Evolutionary conservation across 2,888 invertebrate species (phyloP).

Genomic region (Ariolimax columbianus): DNA sequence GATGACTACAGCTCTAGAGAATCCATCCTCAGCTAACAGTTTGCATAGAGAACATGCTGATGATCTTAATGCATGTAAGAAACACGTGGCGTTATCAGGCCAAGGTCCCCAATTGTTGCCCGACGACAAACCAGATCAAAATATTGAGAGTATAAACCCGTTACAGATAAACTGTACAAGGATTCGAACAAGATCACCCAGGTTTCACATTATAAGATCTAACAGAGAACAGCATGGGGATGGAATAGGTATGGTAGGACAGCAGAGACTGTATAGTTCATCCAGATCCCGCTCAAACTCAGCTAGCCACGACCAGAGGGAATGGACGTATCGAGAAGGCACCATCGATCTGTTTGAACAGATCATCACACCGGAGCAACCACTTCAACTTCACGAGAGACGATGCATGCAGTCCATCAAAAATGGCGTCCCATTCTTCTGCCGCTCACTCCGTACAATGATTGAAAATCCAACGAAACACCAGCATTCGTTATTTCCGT

Average conservation of each 20-base stretch:
- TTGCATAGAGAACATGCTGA: too few relatives aligned
- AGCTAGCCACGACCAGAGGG: neutral
- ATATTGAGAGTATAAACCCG: too few relatives aligned
- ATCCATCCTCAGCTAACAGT: too few relatives aligned
- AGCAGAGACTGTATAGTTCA: neutral
- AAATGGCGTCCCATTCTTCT: neutral
- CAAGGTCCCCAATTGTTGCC: neutral
- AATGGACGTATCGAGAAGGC: neutral
- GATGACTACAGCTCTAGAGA: too few relatives aligned
- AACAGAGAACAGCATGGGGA: neutral
- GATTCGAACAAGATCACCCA: neutral
- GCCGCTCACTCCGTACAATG: neutral
- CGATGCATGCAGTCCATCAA: neutral
- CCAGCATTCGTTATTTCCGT: too few relatives aligned
- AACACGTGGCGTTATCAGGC: too few relatives aligned
- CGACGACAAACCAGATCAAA: too few relatives aligned
- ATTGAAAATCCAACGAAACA: neutral
- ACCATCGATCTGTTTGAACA: conserved; percentile 30
- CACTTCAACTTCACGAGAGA: neutral
- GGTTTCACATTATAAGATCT: neutral
- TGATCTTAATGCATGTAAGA: too few relatives aligned
- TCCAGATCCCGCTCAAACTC: conserved; percentile 19
- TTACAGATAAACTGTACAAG: neutral
- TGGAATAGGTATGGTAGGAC: neutral
- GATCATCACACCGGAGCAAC: conserved; percentile 38